Percentiles rank a stretch among this genome's conserved stretches.
These are phyloP conservation scores for Sphinx pinastri DNA, from an alignment of 2,888 invertebrate genomes.

Conservation along the genomic window DNA sequence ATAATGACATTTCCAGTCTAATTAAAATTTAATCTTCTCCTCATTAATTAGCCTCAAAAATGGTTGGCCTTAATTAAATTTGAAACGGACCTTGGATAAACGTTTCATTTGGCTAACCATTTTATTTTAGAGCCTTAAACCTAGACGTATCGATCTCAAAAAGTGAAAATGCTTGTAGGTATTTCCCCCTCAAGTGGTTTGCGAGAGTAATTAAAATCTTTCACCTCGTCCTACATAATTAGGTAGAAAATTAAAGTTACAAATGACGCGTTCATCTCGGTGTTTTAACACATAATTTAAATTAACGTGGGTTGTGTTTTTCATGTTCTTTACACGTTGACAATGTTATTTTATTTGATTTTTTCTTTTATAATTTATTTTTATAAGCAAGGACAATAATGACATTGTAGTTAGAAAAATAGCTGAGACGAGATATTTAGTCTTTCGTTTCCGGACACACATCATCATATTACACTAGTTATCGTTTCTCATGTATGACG, in stretches of 20 bases:
- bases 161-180: conserved; percentile 31
- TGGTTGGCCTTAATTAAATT: not conserved
- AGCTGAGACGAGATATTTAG: too few relatives aligned
- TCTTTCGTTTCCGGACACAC: too few relatives aligned
- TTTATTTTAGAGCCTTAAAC: not conserved
- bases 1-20: too few relatives aligned
- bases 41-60: not conserved
- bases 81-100: not conserved
- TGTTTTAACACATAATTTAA: conserved; percentile 24
- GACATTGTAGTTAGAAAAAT: too few relatives aligned
- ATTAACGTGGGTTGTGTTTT: conserved; percentile 9
- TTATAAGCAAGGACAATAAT: too few relatives aligned
- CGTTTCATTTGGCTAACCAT: not conserved
- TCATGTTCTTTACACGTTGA: not conserved
- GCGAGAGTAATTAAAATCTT: conserved; percentile 41
- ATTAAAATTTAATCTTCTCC: not conserved
- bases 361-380: not conserved
- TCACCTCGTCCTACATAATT: conserved; percentile 31
- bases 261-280: conserved; percentile 15
- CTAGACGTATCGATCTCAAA: conserved; percentile 21
- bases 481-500: too few relatives aligned
- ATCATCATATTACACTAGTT: too few relatives aligned
- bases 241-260: conserved; percentile 26
- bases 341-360: not conserved
- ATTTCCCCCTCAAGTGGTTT: conserved; percentile 33